A percentile compares a stretch with the other conserved stretches of the same genome.
Evolutionary conservation across 2,888 invertebrate species (phyloP).

Genomic region (Acronicta psi): DNA sequence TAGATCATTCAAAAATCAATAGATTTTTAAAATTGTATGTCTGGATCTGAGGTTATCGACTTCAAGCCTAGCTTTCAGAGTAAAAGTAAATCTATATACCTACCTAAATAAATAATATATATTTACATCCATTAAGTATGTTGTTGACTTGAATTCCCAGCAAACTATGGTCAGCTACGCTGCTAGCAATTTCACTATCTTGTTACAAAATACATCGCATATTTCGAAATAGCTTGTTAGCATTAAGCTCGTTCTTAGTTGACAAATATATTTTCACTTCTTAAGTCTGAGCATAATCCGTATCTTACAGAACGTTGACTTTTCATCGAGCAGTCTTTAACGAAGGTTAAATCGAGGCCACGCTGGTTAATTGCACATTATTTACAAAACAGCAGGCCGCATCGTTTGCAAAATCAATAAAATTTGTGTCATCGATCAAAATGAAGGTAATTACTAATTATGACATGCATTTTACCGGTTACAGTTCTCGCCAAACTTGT

Average conservation of each 20-base stretch:
- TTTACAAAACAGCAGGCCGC: neutral
- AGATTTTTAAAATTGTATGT: too few species aligned
- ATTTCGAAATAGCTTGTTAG: conserved; percentile 29
- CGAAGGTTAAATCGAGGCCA: conserved; percentile 8
- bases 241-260: conserved; percentile 15
- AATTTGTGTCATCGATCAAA: neutral
- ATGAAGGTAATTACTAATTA: too few species aligned
- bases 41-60: too few species aligned
- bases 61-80: too few species aligned
- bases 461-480: too few species aligned
- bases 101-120: too few species aligned
- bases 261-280: conserved; percentile 22
- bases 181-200: conserved; percentile 12
- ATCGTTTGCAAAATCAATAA: neutral
- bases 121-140: too few species aligned
- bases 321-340: conserved; percentile 16
- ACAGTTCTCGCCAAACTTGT: too few species aligned
- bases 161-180: conserved; percentile 12
- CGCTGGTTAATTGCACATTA: conserved; percentile 16
- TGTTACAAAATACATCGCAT: conserved; percentile 23
- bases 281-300: conserved; percentile 26
- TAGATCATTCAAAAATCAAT: too few species aligned
- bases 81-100: too few species aligned
- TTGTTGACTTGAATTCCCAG: neutral
- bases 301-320: conserved; percentile 6